These are phyloP conservation scores for Leucopternis melanops DNA, from an alignment of 2,113 vertebrate species.

Conservation along the genomic window DNA sequence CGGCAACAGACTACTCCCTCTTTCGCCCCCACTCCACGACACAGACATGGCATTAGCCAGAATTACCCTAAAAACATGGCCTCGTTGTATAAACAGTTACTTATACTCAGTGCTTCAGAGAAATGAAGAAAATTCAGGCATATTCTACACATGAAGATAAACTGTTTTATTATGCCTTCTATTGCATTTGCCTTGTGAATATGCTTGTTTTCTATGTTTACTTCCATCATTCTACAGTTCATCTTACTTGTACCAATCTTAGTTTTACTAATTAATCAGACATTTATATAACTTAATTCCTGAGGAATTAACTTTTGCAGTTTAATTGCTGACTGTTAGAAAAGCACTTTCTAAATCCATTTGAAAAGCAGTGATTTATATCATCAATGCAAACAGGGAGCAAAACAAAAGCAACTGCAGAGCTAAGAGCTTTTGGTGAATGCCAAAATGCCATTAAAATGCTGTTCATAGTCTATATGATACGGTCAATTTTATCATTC, in stretches of 20 bases:
- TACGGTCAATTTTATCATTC: constrained; percentile 17
- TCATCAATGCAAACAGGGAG: not conserved
- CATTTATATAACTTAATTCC: not conserved
- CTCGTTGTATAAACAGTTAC: not conserved
- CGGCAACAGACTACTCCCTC: not conserved
- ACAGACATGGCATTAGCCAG: not conserved
- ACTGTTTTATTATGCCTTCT: not conserved
- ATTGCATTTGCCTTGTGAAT: not conserved
- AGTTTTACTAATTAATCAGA: not conserved
- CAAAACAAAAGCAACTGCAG: constrained; percentile 21
- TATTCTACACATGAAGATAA: not conserved
- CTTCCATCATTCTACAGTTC: not conserved
- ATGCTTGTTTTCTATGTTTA: not conserved
- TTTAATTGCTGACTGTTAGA: not conserved
- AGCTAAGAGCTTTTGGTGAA: constrained; percentile 26
- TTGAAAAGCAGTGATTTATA: not conserved
- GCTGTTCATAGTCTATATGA: not conserved
- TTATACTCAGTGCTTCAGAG: not conserved
- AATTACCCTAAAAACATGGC: not conserved
- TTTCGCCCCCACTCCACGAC: not conserved
- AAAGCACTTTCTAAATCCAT: not conserved
- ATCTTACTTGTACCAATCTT: not conserved
- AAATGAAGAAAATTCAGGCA: not conserved
- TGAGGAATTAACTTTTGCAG: not conserved
- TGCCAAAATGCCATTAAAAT: constrained; percentile 17